These are phyloP conservation scores for Morone saxatilis DNA, from an alignment of 2,113 vertebrate species.

Conservation along the genomic window DNA sequence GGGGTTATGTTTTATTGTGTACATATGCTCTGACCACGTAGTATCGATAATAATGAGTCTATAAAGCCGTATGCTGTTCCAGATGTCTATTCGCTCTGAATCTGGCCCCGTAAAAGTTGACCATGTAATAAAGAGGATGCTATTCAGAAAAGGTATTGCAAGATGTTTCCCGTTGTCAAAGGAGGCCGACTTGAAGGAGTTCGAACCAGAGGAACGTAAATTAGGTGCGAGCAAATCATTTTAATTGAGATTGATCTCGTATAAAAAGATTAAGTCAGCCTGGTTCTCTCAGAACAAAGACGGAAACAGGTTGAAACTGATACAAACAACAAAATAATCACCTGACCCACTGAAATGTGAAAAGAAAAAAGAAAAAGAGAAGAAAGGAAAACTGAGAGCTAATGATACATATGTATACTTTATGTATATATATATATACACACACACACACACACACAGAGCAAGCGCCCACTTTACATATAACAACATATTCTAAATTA, in stretches of 20 bases:
- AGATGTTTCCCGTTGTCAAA: conserved; percentile 34
- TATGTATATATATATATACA: too few species aligned
- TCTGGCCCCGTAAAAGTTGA: conserved; percentile 61
- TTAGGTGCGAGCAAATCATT: conserved; percentile 9
- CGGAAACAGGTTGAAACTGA: too few species aligned
- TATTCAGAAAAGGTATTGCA: conserved; percentile 50
- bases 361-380: too few species aligned
- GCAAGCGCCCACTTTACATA: too few species aligned
- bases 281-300: not conserved
- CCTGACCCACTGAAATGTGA: too few species aligned
- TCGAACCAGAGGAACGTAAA: not conserved
- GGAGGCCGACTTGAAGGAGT: not conserved
- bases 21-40: conserved; percentile 68
- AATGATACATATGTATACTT: too few species aligned
- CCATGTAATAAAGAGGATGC: conserved; percentile 62
- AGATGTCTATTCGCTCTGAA: conserved; percentile 72
- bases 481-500: too few species aligned
- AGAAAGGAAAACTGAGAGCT: not conserved
- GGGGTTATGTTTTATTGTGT: conserved; percentile 62
- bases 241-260: not conserved
- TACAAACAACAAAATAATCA: too few species aligned
- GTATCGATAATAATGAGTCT: conserved; percentile 69
- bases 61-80: conserved; percentile 69
- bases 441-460: too few species aligned
- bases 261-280: not conserved